A percentile compares a stretch with the other conserved stretches of the same genome.
Conservation (phyloP, 2,888 invertebrate species). For the Atherix ibis region DNA sequence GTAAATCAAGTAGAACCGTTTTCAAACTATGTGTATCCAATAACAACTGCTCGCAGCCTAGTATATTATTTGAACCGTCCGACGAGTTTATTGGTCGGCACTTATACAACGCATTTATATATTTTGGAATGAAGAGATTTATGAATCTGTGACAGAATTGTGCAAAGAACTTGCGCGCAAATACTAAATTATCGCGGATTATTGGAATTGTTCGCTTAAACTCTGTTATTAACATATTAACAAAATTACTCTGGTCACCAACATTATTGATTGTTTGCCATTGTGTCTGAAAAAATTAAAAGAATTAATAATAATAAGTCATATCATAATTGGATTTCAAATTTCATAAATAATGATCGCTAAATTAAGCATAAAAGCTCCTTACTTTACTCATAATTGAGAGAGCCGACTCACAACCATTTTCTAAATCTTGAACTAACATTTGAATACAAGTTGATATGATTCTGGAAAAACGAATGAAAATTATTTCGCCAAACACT, state of each 20-base stretch:
- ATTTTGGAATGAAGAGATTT: conserved; percentile 88
- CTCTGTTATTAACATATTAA: conserved; percentile 75
- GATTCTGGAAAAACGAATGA: too few species aligned
- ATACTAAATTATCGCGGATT: conserved; percentile 76
- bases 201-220: conserved; percentile 74
- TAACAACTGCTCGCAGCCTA: conserved; percentile 89
- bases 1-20: conserved; percentile 84
- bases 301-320: not conserved
- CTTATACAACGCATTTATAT: conserved; percentile 77
- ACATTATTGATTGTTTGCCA: conserved; percentile 90
- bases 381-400: conserved; percentile 77
- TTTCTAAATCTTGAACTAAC: conserved; percentile 85
- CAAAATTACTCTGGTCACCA: conserved; percentile 93
- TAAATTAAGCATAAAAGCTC: conserved; percentile 1
- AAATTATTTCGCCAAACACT: conserved; percentile 21
- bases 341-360: not conserved
- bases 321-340: not conserved
- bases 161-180: conserved; percentile 92
- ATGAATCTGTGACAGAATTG: conserved; percentile 95
- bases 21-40: conserved; percentile 89
- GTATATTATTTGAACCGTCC: conserved; percentile 25
- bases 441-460: conserved; percentile 79
- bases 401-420: conserved; percentile 84
- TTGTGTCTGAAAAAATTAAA: conserved; percentile 41
- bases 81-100: conserved; percentile 40